Evolutionary conservation across 2,888 invertebrate genomes (phyloP).

Genomic region (Nomada flava): DNA sequence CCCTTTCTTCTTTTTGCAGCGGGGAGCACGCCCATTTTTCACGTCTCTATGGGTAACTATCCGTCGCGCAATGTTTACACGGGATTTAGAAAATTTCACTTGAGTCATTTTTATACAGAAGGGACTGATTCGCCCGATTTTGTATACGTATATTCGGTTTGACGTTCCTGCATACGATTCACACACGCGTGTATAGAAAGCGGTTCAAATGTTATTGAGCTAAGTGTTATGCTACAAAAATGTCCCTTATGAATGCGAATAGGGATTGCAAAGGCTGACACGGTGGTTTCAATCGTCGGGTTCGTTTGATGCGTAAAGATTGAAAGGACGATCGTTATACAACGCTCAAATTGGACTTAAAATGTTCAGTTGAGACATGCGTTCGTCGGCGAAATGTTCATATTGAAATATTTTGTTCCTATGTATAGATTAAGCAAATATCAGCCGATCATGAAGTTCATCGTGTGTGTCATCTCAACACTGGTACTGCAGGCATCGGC

Average conservation of each 20-base stretch:
- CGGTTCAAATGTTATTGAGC: conserved; percentile 12
- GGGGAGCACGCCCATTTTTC: conserved; percentile 73
- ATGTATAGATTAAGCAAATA: conserved; percentile 50
- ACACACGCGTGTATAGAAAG: background rate
- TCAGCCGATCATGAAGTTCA: conserved; percentile 74
- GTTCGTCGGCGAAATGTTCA: background rate
- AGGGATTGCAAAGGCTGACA: conserved; percentile 6
- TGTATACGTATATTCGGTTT: background rate
- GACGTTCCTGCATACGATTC: background rate
- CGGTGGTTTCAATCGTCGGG: conserved; percentile 31
- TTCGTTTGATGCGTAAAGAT: conserved; percentile 33
- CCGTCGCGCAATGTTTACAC: conserved; percentile 58
- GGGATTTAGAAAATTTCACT: conserved; percentile 44
- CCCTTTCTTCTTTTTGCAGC: conserved; percentile 39
- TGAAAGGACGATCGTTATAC: conserved; percentile 22
- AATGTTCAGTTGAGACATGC: background rate
- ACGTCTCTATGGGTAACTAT: conserved; percentile 74
- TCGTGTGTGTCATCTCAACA: conserved; percentile 73
- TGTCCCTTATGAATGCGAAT: conserved; percentile 22
- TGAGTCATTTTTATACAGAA: background rate
- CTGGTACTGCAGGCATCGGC: conserved; percentile 77
- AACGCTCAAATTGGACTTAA: background rate
- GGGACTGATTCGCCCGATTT: background rate
- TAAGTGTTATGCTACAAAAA: conserved; percentile 6
- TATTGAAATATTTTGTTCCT: background rate